These are phyloP conservation scores for Acrocephalus scirpaceus DNA, from an alignment of 2,797 vertebrate genomes.

Conservation along the genomic window DNA sequence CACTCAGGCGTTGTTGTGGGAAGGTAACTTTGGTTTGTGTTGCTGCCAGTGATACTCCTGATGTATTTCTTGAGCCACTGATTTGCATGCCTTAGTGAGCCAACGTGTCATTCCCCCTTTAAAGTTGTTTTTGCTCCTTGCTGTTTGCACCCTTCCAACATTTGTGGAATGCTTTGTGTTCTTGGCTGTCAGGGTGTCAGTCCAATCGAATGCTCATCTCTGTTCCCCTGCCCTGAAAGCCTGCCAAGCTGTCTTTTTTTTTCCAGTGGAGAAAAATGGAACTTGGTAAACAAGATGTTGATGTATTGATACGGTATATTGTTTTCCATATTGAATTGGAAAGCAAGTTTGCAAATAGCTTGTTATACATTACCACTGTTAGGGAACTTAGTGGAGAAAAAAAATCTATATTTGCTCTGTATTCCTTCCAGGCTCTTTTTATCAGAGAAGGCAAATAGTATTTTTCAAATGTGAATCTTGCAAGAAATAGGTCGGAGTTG, in stretches of 20 bases:
- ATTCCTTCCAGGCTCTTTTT: background rate
- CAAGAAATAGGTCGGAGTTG: background rate
- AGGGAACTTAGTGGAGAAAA: background rate
- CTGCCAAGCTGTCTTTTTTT: background rate
- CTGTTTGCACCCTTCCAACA: background rate
- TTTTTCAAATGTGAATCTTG: background rate
- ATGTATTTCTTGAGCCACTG: background rate
- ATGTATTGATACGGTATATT: background rate
- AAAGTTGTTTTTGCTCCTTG: background rate
- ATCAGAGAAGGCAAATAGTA: background rate
- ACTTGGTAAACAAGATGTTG: background rate
- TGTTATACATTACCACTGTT: background rate
- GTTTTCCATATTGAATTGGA: background rate
- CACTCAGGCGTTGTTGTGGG: background rate
- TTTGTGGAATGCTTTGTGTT: background rate
- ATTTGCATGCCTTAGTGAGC: background rate
- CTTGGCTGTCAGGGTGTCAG: background rate
- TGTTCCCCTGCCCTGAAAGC: background rate
- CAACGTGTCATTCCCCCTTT: rapidly evolving
- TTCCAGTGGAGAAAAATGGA: background rate
- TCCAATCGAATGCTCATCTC: background rate
- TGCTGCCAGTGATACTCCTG: background rate
- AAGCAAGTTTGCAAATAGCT: background rate
- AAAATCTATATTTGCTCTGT: background rate
- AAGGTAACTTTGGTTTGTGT: background rate